phyloP scores from a whole-genome alignment of 2,113 vertebrate species.

The Motacilla alba region DNA sequence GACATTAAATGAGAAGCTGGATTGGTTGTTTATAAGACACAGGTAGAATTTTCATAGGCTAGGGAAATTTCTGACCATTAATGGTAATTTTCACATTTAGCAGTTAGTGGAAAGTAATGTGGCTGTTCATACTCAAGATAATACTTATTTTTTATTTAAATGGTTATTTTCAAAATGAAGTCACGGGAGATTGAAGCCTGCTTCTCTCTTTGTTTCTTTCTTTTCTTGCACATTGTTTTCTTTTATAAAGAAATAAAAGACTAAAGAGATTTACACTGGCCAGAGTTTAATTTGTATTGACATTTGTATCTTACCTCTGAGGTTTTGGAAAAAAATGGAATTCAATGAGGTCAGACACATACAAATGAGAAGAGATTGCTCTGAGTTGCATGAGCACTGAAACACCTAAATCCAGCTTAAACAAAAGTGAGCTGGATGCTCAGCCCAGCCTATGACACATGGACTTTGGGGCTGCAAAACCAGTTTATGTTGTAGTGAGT shows the following conservation, averaged over 20 bases:
- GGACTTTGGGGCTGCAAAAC: not conserved
- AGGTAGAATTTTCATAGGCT: not conserved
- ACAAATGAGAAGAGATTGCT: constrained; percentile 65
- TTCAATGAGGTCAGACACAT: constrained; percentile 63
- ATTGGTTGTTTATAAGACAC: not conserved
- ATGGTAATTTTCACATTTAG: not conserved
- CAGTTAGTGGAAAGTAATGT: not conserved
- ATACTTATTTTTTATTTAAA: not conserved
- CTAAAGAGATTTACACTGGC: constrained; percentile 12
- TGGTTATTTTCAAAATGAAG: constrained; percentile 21
- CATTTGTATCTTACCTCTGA: constrained; percentile 66
- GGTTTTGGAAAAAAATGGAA: constrained; percentile 47
- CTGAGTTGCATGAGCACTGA: not conserved
- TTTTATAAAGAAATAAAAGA: not conserved
- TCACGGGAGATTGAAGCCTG: not conserved
- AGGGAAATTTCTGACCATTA: not conserved
- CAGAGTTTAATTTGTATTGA: constrained; percentile 73
- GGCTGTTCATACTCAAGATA: not conserved
- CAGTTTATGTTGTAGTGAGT: not conserved
- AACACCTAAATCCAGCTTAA: constrained; percentile 56
- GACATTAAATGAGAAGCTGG: not conserved
- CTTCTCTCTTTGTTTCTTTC: not conserved
- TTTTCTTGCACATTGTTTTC: not conserved
- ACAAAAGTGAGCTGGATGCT: not conserved
- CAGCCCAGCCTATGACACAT: not conserved